Evolutionary conservation across 2,888 invertebrate genomes (phyloP).

Genomic region (Antheraea assamensis): DNA sequence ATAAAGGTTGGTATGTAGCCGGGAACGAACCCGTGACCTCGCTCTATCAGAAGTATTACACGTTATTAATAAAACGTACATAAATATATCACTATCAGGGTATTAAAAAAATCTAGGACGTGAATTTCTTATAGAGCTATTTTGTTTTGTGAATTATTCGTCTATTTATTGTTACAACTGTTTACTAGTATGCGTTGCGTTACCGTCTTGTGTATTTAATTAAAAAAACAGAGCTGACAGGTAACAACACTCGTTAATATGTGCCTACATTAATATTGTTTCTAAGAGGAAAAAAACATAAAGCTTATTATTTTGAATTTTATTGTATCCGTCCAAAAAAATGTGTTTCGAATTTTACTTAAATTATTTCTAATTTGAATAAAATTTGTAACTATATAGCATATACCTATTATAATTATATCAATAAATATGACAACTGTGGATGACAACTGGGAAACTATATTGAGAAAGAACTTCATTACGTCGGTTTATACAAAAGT

Average conservation of each 20-base stretch:
- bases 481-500: too few species aligned
- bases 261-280: not conserved
- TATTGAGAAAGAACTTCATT: too few species aligned
- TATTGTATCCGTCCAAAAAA: too few species aligned
- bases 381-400: too few species aligned
- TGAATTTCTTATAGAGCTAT: slow-evolving; percentile 38
- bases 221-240: not conserved
- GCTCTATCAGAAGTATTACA: slow-evolving; percentile 1
- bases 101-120: slow-evolving; percentile 49
- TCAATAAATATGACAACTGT: too few species aligned
- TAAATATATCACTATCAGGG: slow-evolving; percentile 9
- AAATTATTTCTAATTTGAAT: too few species aligned
- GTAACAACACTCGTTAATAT: not conserved
- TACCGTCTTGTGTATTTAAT: slow-evolving; percentile 6
- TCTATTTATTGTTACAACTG: slow-evolving; percentile 48
- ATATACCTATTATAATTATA: too few species aligned
- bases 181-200: slow-evolving; percentile 26
- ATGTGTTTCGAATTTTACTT: too few species aligned
- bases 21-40: slow-evolving; percentile 2
- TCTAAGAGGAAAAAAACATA: too few species aligned
- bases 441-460: too few species aligned
- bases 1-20: not conserved
- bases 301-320: too few species aligned
- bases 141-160: slow-evolving; percentile 37
- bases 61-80: slow-evolving; percentile 10